Base-by-base conservation (phyloP, 2,113 vertebrate genomes). In the Sclerurus mexicanus region DNA sequence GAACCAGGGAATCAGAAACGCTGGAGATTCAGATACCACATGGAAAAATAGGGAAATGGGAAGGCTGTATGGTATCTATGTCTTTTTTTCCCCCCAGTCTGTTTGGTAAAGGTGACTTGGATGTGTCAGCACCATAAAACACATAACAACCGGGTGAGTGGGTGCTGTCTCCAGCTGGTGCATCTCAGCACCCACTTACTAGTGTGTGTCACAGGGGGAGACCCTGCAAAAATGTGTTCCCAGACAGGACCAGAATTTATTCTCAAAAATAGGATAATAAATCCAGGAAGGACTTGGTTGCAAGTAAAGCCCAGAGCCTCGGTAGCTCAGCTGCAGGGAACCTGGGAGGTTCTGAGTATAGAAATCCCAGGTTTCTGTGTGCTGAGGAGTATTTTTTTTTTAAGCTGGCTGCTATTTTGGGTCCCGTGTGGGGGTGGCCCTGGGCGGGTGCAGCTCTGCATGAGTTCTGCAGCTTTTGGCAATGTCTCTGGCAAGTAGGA, bases 151-250 rank as follows among this genome's bases (percentile, higher is more conserved):
- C 42, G 50, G 72, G 40, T 40, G 76, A 78, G 79, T 68, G 87
- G 92, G 87, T 23, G 77, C 89, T 85, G 67, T 10, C 53, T 81
- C 76, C 93, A 93, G 81, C 78, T 88, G 91, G 10, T 59, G 81
- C 73, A 23, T 3, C 78, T 18, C 53, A 35, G 58, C 49, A 42
- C 75, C 75, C 59, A 7, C 77, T 82, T 14, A 1, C 73, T 88
- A 44, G 14, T 35, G 33, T 0, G 1, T 42, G 80, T 6, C 2
- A 8, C 66, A 25, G 63, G n/a, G 64, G 66, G 72, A 88, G 3
- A 73, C 63, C 67, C 64, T 90, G 86, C 55, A 77, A 25, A 87
- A 67, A 28, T 0, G 3, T 5, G 13, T 9, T 46, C 52, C n/a
- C 20, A 39, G 49, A 0, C 5, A 60, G 73, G 28, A 28, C 18